phyloP scores from a whole-genome alignment of 2,797 vertebrate species.

The Nasua narica region DNA sequence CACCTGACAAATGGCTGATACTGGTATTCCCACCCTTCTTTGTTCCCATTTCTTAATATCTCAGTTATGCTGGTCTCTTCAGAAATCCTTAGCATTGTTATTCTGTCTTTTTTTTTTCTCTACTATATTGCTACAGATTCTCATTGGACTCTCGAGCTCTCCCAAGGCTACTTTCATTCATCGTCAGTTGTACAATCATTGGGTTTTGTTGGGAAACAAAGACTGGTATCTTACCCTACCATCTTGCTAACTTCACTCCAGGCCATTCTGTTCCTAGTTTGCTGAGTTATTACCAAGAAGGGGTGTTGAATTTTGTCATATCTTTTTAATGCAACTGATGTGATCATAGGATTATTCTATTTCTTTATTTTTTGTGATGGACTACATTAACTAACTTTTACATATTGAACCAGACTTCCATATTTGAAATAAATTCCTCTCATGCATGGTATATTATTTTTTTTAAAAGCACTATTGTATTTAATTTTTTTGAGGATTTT shows the following conservation, averaged over 20 bases:
- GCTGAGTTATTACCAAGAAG: not conserved
- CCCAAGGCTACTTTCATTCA: not conserved
- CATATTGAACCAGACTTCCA: not conserved
- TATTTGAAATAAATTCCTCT: not conserved
- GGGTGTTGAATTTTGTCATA: not conserved
- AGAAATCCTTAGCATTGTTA: not conserved
- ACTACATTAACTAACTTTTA: not conserved
- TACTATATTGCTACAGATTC: not conserved
- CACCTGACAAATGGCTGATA: not conserved
- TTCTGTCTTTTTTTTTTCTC: not conserved
- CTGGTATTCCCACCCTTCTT: not conserved
- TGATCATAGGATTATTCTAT: not conserved
- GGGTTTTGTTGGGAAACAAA: not conserved
- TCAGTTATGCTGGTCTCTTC: not conserved
- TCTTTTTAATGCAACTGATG: not conserved
- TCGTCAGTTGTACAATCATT: not conserved
- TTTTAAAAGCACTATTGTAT: not conserved
- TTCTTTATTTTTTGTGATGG: not conserved
- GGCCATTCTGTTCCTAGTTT: not conserved
- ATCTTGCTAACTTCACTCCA: not conserved
- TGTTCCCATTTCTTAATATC: not conserved
- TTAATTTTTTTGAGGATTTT: not conserved
- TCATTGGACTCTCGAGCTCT: not conserved
- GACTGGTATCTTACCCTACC: not conserved
- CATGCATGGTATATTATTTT: not conserved